Base-by-base conservation (phyloP, 1,140 invertebrate species). In the Nephila pilipes region DNA sequence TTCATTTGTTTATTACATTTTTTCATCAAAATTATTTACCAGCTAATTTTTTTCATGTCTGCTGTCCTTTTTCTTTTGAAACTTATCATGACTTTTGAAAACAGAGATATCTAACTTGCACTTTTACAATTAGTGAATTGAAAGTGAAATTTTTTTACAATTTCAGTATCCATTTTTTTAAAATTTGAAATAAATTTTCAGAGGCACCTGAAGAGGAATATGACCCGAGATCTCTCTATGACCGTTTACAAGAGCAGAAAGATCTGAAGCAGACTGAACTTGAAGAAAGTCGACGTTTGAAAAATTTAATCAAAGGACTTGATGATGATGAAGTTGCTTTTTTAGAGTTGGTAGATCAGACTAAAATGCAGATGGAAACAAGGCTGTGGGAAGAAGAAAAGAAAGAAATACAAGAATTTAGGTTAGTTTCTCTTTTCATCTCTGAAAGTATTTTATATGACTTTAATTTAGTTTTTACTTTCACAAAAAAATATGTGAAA, bases 251-350 rank as follows among this genome's bases (percentile, higher is more conserved):
- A 95, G 98, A 99, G 95, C 98, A 99, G 95, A 98, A 98, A 95
- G 96, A 97, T 80, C 98, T 98, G 95, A 97, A 97, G 94, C 98
- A 99, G 95, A 96, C 98, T 63, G 98, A 99, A 96, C 99, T 97
- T 96, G 98, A 99, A 96, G 99, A 99, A 96, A 97, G 98, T 18
- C 97, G 98, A 95, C 98, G 98, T 96, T 96, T 99, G 12, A 99
- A 99, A 96, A 99, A 99, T 96, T 97, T 99, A 96, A 98, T 99
- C 93, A 97, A 98, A 95, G 98, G 98, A 14, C 96, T 99, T 3
- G 98, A 99, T 95, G 98, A 99, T 95, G 99, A 99, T 96, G 99
- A 99, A 96, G 97, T 98, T 0, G 97, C 98, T 94, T 99, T 99
- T 95, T 95, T 99, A 14, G 98, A 99, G 94, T 96, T 98, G 80